A percentile compares a stretch with the other conserved stretches of the same genome.
Conservation (phyloP, 92 coral and sea anemone genomes). For the Parazoanthus swiftii region DNA sequence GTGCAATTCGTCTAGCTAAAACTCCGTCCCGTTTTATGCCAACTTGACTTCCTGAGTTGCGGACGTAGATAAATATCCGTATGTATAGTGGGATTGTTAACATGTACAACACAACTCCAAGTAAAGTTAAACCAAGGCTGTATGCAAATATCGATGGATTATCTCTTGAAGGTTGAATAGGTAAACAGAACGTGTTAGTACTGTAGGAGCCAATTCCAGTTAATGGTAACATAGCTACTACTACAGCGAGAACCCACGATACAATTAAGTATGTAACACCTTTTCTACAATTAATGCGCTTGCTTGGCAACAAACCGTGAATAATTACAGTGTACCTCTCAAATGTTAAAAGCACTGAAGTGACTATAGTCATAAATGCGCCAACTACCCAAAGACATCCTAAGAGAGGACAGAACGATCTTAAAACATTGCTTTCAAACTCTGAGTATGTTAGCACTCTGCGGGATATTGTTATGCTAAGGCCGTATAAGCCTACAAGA, state of each 20-base stretch:
- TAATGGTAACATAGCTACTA: conserved; percentile 58
- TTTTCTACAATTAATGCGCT: conserved; percentile 32
- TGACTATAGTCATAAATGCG: conserved; percentile 45
- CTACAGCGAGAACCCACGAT: conserved; percentile 55
- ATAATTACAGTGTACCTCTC: conserved; percentile 66
- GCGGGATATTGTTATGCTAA: not conserved
- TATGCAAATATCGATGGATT: conserved; percentile 60
- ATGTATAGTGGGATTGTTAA: conserved; percentile 61
- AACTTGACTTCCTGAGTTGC: conserved; percentile 57
- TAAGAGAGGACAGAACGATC: conserved; percentile 47
- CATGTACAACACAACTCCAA: conserved; percentile 57
- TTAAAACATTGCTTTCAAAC: conserved; percentile 18
- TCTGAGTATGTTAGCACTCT: conserved; percentile 41
- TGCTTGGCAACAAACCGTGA: conserved; percentile 57
- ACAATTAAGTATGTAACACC: conserved; percentile 33
- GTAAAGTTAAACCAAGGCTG: conserved; percentile 54
- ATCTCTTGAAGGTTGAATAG: conserved; percentile 64
- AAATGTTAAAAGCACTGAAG: conserved; percentile 56
- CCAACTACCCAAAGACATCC: conserved; percentile 70
- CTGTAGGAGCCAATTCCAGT: conserved; percentile 65
- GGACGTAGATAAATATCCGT: conserved; percentile 62
- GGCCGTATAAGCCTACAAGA: not conserved
- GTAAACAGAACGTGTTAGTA: conserved; percentile 73
- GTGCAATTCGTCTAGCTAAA: conserved; percentile 61
- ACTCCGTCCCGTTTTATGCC: conserved; percentile 72